Evolutionary conservation across 2,888 invertebrate species (phyloP).

Genomic region (Rutpela maculata): DNA sequence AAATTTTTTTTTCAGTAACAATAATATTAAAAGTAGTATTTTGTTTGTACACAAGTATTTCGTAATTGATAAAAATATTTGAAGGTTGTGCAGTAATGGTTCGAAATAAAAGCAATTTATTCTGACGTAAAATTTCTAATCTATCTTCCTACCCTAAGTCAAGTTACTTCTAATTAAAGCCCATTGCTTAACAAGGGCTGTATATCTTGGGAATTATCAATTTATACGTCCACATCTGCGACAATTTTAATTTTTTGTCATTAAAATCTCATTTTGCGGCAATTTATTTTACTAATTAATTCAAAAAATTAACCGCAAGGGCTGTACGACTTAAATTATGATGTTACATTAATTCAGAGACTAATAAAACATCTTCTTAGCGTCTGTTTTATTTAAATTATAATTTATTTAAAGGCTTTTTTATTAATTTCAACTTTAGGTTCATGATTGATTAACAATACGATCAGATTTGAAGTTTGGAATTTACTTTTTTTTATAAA

Average conservation of each 20-base stretch:
- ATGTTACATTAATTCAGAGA: conserved; percentile 52
- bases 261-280: conserved; percentile 71
- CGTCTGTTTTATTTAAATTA: conserved; percentile 28
- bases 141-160: conserved; percentile 67
- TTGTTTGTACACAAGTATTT: neutral
- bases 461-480: conserved; percentile 5
- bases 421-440: conserved; percentile 11
- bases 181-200: conserved; percentile 70
- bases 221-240: conserved; percentile 73
- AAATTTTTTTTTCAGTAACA: too few species aligned
- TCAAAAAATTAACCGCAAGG: conserved; percentile 70
- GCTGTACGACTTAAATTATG: conserved; percentile 56
- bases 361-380: conserved; percentile 39
- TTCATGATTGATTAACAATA: conserved; percentile 12
- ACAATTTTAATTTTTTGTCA: conserved; percentile 74
- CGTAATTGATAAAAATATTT: conserved; percentile 16
- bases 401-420: neutral
- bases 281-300: conserved; percentile 72
- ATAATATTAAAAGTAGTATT: neutral
- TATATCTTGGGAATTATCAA: conserved; percentile 73
- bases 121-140: conserved; percentile 65
- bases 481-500: neutral
- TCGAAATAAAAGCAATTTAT: conserved; percentile 49
- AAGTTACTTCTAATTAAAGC: conserved; percentile 67
- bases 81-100: conserved; percentile 5